These are phyloP conservation scores for Scaptomyza flava DNA, from an alignment of 2,888 invertebrate genomes.

Conservation along the genomic window DNA sequence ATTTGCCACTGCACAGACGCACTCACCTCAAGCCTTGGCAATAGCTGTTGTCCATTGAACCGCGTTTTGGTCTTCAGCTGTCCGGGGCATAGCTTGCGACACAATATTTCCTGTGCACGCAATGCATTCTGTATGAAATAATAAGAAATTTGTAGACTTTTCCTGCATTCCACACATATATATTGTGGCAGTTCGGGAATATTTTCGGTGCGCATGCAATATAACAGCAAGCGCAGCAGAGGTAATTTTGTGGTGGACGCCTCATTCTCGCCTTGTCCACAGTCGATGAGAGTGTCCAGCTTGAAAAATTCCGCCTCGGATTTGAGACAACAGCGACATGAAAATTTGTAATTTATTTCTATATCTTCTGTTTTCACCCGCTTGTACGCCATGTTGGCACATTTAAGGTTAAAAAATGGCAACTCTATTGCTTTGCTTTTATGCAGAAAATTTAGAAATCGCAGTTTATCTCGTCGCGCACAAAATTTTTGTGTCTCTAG, in stretches of 20 bases:
- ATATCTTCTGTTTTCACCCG: slow-evolving; percentile 40
- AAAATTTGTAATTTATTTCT: slow-evolving; percentile 64
- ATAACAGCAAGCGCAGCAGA: slow-evolving; percentile 71
- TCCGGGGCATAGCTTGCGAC: slow-evolving; percentile 57
- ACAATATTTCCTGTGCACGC: slow-evolving; percentile 77
- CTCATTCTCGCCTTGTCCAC: slow-evolving; percentile 32
- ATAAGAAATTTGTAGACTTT: slow-evolving; percentile 75
- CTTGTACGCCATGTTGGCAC: slow-evolving; percentile 54
- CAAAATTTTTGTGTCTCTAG: slow-evolving; percentile 40
- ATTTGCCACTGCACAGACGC: not conserved
- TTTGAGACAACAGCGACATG: slow-evolving; percentile 80
- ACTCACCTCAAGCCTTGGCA: slow-evolving; percentile 33
- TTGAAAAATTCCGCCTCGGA: slow-evolving; percentile 74
- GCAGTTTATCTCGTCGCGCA: slow-evolving; percentile 16
- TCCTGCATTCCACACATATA: slow-evolving; percentile 76
- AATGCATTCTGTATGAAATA: slow-evolving; percentile 74
- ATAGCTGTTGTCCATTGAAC: slow-evolving; percentile 32
- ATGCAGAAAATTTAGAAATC: slow-evolving; percentile 22
- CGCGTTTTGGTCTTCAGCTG: slow-evolving; percentile 23
- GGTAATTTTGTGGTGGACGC: slow-evolving; percentile 46
- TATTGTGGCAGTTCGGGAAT: slow-evolving; percentile 64
- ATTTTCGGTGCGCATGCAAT: slow-evolving; percentile 70
- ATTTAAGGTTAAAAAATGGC: slow-evolving; percentile 12
- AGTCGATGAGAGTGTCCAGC: slow-evolving; percentile 65
- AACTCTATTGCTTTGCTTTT: slow-evolving; percentile 11